Evolutionary conservation across 2,797 vertebrate species (phyloP), one percentile per base, ranked within the genome.

Genomic region (Chrosomus eos): DNA sequence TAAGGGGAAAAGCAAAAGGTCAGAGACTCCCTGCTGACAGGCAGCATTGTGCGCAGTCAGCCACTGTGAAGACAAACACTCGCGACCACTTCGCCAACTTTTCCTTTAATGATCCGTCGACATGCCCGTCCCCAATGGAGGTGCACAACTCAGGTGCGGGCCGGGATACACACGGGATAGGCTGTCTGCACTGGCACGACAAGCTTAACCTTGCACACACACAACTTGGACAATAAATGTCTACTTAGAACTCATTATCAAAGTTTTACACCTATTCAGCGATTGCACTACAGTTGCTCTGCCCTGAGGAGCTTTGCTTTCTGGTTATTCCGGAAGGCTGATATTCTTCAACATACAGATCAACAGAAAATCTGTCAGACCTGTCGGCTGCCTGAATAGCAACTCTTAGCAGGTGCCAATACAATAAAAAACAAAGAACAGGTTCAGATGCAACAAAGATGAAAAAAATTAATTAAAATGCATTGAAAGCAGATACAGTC

Each of bases 21-120:
- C 93, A 94, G 91, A 91, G 91, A 93, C 93, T 94, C 93, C 94
- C 93, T 81, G 77, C 92, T 93, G 94, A 93, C 89, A 81, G 86
- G 90, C 88, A 89, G 91, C 93, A 93, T 93, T 94, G 93, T 94
- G 81, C 85, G 72, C 86, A 88, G 85, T 88, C 92, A 92, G 84
- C 58, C 91, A 91, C 89, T 91, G 93, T 91, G 90, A 93, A 93
- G 90, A 89, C 85, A 28, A 72, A 70, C 86, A 88, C 80, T 88
- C 36, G 62, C 68, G 62, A 80, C 78, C 89, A 90, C 89, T 89
- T 89, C 78, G 84, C 84, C 88, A 88, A 89, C 88, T 89, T 89
- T 87, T 80, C 78, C 84, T 89, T 88, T 89, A 88, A 88, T 81
- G 72, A 88, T 87, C 89, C 67, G 79, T 60, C 79, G 33, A 84